A percentile compares a stretch with the other conserved stretches of the same genome.
Evolutionary conservation across 2,888 invertebrate species (phyloP).

Genomic region (Harmothoe impar): DNA sequence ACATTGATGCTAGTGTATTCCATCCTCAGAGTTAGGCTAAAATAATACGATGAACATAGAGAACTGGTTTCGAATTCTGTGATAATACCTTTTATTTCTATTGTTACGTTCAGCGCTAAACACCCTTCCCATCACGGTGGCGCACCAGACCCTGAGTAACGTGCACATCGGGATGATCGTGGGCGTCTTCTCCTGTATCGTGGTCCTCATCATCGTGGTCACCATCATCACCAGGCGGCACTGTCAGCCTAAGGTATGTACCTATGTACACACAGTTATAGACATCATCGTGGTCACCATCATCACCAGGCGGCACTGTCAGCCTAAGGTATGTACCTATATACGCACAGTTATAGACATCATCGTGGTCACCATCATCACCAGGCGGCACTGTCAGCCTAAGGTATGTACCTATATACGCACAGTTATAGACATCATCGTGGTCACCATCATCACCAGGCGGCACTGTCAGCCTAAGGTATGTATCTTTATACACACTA

Average conservation of each 20-base stretch:
- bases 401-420: conserved; percentile 35
- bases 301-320: conserved; percentile 54
- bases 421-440: conserved; percentile 2
- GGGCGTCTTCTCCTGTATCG: conserved; percentile 35
- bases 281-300: conserved; percentile 23
- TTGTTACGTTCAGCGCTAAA: neutral
- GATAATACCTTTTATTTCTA: too few relatives aligned
- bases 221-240: conserved; percentile 53
- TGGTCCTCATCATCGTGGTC: conserved; percentile 32
- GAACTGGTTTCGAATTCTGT: too few relatives aligned
- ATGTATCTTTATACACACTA: too few relatives aligned
- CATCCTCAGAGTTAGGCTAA: too few relatives aligned
- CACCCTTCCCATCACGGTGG: neutral
- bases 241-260: conserved; percentile 55
- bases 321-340: conserved; percentile 47
- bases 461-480: conserved; percentile 56
- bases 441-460: conserved; percentile 47
- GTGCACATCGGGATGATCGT: conserved; percentile 64
- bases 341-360: too few relatives aligned
- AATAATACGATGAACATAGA: too few relatives aligned
- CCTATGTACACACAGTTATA: too few relatives aligned
- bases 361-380: conserved; percentile 40
- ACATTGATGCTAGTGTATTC: too few relatives aligned
- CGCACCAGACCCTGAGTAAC: conserved; percentile 6
- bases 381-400: conserved; percentile 55